phyloP scores from a whole-genome alignment of 1,140 invertebrate genomes.

The Drepana arcuata region DNA sequence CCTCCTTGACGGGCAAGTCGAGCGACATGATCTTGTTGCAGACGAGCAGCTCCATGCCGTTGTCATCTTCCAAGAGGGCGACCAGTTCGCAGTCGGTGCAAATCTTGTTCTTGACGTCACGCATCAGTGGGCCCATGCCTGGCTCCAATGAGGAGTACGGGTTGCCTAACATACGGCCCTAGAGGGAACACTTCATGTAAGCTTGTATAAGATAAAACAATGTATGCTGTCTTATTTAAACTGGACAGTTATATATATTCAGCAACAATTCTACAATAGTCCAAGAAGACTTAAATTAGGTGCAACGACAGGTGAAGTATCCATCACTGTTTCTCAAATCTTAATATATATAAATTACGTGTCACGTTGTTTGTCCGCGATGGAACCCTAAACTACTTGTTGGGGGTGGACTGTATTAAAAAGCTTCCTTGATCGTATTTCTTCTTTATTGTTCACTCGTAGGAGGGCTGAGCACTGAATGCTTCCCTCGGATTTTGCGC shows the following conservation, averaged over 20 bases:
- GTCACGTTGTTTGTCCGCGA: no score
- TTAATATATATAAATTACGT: no score
- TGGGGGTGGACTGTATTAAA: no score
- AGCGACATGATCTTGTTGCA: slow-evolving; percentile 99
- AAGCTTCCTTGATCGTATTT: no score
- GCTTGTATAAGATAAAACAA: neutral
- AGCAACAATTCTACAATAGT: no score
- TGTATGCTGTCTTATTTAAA: no score
- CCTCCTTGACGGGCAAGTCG: slow-evolving; percentile 95
- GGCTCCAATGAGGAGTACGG: slow-evolving; percentile 95
- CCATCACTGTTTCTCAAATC: no score
- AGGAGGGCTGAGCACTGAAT: no score
- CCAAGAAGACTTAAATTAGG: neutral
- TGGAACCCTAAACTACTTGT: no score
- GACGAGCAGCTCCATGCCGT: slow-evolving; percentile 98
- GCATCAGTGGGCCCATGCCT: slow-evolving; percentile 96
- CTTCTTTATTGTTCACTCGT: no score
- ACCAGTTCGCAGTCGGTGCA: slow-evolving; percentile 98
- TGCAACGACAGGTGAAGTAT: neutral
- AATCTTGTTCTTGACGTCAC: slow-evolving; percentile 99
- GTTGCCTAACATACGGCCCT: slow-evolving; percentile 97
- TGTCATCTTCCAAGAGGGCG: slow-evolving; percentile 96
- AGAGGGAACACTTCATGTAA: slow-evolving; percentile 7
- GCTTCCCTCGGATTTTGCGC: no score
- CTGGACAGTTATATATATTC: no score